These are phyloP conservation scores for Bradypus variegatus DNA, from an alignment of 2,797 vertebrate genomes.

Conservation along the genomic window DNA sequence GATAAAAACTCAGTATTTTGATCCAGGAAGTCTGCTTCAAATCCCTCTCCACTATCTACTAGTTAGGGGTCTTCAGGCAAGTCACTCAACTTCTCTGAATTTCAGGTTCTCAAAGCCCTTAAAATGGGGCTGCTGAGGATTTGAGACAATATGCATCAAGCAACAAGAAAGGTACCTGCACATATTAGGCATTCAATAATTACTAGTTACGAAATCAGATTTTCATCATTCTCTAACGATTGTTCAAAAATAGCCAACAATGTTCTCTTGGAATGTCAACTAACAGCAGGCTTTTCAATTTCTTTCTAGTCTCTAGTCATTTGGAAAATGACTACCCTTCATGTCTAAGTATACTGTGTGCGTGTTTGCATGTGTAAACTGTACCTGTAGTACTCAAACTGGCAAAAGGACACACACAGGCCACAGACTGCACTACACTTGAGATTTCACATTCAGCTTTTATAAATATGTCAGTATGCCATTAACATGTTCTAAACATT, in stretches of 20 bases:
- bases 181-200: neutral
- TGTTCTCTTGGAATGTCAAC: constrained; percentile 37
- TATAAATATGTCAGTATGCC: neutral
- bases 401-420: neutral
- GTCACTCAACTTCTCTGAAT: neutral
- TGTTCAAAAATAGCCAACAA: neutral
- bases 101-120: constrained; percentile 1
- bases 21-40: neutral
- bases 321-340: constrained; percentile 55
- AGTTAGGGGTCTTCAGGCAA: neutral
- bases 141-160: neutral
- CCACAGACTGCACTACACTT: neutral
- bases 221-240: neutral
- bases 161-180: neutral
- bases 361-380: neutral
- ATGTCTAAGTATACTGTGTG: constrained; percentile 20
- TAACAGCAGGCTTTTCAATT: constrained; percentile 31
- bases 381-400: constrained; percentile 15
- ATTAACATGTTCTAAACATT: neutral
- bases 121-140: neutral
- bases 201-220: neutral
- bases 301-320: constrained; percentile 32
- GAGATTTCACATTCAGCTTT: neutral
- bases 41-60: neutral
- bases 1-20: neutral